Evolutionary conservation across 2,888 invertebrate species (phyloP).

Genomic region (Iphiclides podalirius): DNA sequence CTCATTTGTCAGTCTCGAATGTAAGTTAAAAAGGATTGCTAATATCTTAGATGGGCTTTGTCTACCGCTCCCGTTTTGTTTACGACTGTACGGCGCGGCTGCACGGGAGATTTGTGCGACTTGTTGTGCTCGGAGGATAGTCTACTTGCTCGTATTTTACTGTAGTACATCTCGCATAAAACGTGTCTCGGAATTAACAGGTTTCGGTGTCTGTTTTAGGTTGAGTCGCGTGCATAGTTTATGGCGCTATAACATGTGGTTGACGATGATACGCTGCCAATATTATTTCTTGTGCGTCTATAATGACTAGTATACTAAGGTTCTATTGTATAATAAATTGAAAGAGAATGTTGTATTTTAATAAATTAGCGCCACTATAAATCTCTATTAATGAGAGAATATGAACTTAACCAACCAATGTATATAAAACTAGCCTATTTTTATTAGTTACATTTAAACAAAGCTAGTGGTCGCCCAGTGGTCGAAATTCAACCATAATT

Average conservation of each 20-base stretch:
- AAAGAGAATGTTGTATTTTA: not conserved
- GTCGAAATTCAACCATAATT: no score
- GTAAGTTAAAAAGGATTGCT: slow-evolving; percentile 73
- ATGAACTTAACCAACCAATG: no score
- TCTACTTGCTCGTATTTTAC: slow-evolving; percentile 6
- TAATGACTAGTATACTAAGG: no score
- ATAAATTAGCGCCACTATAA: no score
- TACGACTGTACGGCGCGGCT: slow-evolving; percentile 37
- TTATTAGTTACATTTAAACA: no score
- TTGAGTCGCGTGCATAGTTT: not conserved
- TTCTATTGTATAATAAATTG: not conserved
- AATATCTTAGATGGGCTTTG: slow-evolving; percentile 69
- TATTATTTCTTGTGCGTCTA: no score
- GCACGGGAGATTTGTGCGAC: slow-evolving; percentile 31
- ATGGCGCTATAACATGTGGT: no score
- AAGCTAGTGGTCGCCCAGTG: no score
- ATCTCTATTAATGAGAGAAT: no score
- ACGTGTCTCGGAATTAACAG: not conserved
- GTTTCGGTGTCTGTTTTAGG: not conserved
- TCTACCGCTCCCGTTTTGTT: slow-evolving; percentile 45
- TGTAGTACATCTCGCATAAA: not conserved
- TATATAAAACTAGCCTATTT: no score
- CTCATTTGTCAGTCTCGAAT: slow-evolving; percentile 71
- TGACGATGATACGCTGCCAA: no score
- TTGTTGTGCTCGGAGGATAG: slow-evolving; percentile 24